Evolutionary conservation across 2,888 invertebrate species (phyloP).

Genomic region (Beris chalybata): DNA sequence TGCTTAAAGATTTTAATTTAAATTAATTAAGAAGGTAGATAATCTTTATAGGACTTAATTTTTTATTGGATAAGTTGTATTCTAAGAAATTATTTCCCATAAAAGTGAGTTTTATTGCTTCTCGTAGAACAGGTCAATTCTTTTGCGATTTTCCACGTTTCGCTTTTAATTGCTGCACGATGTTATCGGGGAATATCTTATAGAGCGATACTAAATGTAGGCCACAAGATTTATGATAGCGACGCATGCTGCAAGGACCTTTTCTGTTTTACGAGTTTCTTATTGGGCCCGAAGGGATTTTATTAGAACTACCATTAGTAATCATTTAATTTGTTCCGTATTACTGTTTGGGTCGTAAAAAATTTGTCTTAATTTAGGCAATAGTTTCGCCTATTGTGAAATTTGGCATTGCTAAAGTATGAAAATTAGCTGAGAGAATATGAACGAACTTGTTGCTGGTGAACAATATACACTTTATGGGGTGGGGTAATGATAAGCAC

Average conservation of each 20-base stretch:
- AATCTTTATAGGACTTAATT: conserved; percentile 14
- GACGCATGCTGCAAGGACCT: not conserved
- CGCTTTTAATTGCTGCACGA: conserved; percentile 16
- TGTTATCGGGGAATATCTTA: not conserved
- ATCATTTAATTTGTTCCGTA: too few relatives aligned
- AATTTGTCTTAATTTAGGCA: too few relatives aligned
- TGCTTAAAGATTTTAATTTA: not conserved
- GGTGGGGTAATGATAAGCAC: too few relatives aligned
- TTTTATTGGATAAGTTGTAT: conserved; percentile 21
- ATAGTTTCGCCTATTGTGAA: too few relatives aligned
- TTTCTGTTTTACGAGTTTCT: too few relatives aligned
- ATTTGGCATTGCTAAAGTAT: too few relatives aligned
- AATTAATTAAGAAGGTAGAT: conserved; percentile 17
- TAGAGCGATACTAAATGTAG: not conserved
- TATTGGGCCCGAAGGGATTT: too few relatives aligned
- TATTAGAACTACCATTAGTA: too few relatives aligned
- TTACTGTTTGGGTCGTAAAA: too few relatives aligned
- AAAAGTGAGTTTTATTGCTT: conserved; percentile 14
- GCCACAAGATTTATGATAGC: conserved; percentile 10
- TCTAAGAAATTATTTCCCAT: not conserved
- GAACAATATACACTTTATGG: too few relatives aligned
- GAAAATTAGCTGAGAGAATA: too few relatives aligned
- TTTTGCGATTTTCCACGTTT: conserved; percentile 5
- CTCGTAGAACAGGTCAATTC: conserved; percentile 10
- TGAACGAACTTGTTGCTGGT: too few relatives aligned